phyloP scores from a whole-genome alignment of 2,113 vertebrate species.

The Puntigrus tetrazona region DNA sequence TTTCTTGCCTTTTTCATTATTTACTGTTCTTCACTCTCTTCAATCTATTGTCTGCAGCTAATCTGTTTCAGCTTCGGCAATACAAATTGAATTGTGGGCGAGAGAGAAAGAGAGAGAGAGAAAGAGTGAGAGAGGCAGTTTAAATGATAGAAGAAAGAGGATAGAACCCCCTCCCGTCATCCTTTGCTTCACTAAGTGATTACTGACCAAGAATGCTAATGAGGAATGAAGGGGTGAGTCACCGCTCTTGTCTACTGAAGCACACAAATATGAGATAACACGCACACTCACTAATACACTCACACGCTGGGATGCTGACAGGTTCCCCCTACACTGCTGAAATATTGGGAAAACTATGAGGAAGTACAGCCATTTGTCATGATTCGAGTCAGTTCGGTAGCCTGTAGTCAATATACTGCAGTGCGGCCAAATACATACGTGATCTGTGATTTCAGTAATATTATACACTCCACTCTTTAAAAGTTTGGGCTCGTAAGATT shows the following conservation, averaged over 20 bases:
- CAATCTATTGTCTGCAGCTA: constrained; percentile 30
- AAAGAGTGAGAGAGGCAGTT: neutral
- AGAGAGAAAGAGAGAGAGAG: constrained; percentile 11
- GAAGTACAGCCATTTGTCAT: constrained; percentile 41
- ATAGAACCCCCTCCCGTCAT: constrained; percentile 14
- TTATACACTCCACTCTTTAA: neutral
- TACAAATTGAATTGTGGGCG: constrained; percentile 28
- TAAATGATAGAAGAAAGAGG: constrained; percentile 12
- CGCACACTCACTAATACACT: constrained; percentile 12
- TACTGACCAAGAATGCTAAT: constrained; percentile 56
- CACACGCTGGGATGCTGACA: constrained; percentile 20
- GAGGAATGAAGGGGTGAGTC: constrained; percentile 51
- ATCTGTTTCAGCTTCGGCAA: neutral
- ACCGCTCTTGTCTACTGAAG: constrained; percentile 42
- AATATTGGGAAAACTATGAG: constrained; percentile 12
- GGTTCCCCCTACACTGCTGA: constrained; percentile 7
- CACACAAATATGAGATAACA: constrained; percentile 23
- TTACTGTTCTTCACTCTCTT: constrained; percentile 16
- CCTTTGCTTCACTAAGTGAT: constrained; percentile 36
- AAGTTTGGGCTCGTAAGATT: neutral
- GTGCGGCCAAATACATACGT: constrained; percentile 14
- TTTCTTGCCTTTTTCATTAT: constrained; percentile 14
- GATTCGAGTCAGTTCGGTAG: neutral
- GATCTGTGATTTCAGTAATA: constrained; percentile 4
- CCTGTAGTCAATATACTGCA: constrained; percentile 19